phyloP scores from a whole-genome alignment of 2,888 invertebrate genomes.

The Ischnura elegans region DNA sequence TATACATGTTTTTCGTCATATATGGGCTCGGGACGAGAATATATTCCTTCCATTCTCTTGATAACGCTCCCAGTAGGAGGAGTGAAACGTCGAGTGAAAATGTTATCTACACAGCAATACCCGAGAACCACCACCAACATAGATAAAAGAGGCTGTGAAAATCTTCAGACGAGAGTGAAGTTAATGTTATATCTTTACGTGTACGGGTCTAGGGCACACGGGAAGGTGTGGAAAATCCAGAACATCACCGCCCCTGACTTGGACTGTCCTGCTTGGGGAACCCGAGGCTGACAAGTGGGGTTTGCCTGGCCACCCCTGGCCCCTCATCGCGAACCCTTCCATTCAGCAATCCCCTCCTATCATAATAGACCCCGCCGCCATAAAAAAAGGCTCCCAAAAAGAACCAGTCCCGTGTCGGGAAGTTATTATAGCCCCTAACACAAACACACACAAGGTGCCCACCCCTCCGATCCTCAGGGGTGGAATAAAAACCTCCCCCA shows the following conservation, averaged over 20 bases:
- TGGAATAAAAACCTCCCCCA: neutral
- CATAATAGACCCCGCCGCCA: constrained; percentile 20
- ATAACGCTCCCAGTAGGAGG: no score
- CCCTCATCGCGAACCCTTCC: neutral
- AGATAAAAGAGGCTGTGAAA: no score
- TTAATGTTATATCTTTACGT: no score
- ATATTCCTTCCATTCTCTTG: no score
- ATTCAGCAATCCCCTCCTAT: neutral
- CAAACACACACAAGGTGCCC: constrained; percentile 7
- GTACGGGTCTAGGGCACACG: no score
- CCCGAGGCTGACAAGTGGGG: neutral
- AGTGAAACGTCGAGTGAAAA: no score
- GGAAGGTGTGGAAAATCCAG: neutral
- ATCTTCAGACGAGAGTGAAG: no score
- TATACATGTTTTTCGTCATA: no score
- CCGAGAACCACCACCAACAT: no score
- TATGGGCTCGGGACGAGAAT: no score
- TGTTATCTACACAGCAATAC: no score
- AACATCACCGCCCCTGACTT: neutral
- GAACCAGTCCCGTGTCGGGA: constrained; percentile 67
- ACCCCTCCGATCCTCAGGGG: neutral
- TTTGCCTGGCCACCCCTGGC: constrained; percentile 9
- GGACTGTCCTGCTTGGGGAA: neutral
- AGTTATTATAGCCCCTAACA: constrained; percentile 46
- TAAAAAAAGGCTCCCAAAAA: constrained; percentile 40